These are phyloP conservation scores for Miniopterus natalensis DNA, from an alignment of 2,113 vertebrate species.

Conservation along the genomic window DNA sequence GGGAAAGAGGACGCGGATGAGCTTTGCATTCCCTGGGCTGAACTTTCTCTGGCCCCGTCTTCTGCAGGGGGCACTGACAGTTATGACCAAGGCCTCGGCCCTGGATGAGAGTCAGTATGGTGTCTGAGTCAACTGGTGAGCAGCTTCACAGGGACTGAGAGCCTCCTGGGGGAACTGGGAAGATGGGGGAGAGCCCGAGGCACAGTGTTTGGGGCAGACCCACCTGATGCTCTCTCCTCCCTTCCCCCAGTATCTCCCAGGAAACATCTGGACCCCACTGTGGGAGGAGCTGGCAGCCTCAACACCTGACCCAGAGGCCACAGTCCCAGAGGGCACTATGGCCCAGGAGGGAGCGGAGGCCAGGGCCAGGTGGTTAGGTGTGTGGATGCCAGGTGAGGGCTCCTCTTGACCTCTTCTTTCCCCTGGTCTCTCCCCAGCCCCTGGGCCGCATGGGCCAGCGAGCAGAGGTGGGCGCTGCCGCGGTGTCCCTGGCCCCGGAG, in stretches of 20 bases:
- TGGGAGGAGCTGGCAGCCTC: conserved; percentile 88
- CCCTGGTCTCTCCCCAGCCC: conserved; percentile 84
- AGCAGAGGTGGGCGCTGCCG: conserved; percentile 88
- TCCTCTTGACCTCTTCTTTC: not conserved
- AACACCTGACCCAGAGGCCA: conserved; percentile 78
- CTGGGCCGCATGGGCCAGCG: conserved; percentile 92
- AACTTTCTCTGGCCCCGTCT: not conserved
- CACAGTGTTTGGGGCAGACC: fast-evolving
- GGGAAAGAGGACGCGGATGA: fast-evolving
- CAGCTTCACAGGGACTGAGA: fast-evolving
- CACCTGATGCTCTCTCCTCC: not conserved
- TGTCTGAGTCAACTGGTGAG: conserved; percentile 92
- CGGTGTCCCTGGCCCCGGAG: conserved; percentile 90
- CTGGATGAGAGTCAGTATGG: conserved; percentile 91
- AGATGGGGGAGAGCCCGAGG: not conserved
- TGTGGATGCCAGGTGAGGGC: fast-evolving
- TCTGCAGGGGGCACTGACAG: conserved; percentile 90
- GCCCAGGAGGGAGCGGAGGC: conserved; percentile 84
- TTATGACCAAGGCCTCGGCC: conserved; percentile 94
- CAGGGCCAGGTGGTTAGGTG: not conserved
- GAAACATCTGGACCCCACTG: conserved; percentile 91
- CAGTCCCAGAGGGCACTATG: conserved; percentile 84
- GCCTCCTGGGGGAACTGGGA: not conserved
- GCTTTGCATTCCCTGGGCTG: not conserved
- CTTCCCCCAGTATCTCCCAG: conserved; percentile 88